Evolutionary conservation across 2,888 invertebrate species (phyloP).

Genomic region (Timandra comae): DNA sequence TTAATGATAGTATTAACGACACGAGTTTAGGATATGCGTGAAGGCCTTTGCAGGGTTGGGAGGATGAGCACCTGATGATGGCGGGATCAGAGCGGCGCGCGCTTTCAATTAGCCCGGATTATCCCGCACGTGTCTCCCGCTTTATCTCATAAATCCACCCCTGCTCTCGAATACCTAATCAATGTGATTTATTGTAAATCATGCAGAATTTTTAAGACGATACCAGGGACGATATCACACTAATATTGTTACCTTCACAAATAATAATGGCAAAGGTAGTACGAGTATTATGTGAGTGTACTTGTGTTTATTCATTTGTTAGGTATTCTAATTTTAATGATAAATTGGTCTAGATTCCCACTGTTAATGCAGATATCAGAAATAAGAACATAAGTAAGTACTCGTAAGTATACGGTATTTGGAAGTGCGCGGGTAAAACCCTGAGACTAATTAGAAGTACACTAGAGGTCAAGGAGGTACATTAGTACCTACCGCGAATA

Average conservation of each 20-base stretch:
- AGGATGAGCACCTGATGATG: slow-evolving; percentile 62
- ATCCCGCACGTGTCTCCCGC: slow-evolving; percentile 65
- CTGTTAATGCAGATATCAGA: background rate
- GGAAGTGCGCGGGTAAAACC: too few species aligned
- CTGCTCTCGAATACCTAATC: slow-evolving; percentile 12
- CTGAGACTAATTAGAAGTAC: too few species aligned
- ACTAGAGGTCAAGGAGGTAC: too few species aligned
- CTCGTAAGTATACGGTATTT: too few species aligned
- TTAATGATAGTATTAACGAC: background rate
- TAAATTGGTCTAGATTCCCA: background rate
- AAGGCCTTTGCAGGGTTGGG: slow-evolving; percentile 10
- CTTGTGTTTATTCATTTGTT: too few species aligned
- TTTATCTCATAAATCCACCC: slow-evolving; percentile 34
- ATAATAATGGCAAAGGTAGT: too few species aligned
- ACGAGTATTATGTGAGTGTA: too few species aligned
- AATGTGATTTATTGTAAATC: too few species aligned
- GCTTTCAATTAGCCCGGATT: slow-evolving; percentile 65
- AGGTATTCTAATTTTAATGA: background rate
- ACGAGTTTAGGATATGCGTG: slow-evolving; percentile 8
- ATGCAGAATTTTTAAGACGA: too few species aligned
- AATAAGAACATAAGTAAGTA: slow-evolving; percentile 26
- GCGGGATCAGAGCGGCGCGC: slow-evolving; percentile 55
- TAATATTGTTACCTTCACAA: too few species aligned
- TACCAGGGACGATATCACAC: too few species aligned
- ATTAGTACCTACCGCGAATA: too few species aligned